Base-by-base conservation (phyloP, 2,113 vertebrate species). In the Ailuropoda melanoleuca region DNA sequence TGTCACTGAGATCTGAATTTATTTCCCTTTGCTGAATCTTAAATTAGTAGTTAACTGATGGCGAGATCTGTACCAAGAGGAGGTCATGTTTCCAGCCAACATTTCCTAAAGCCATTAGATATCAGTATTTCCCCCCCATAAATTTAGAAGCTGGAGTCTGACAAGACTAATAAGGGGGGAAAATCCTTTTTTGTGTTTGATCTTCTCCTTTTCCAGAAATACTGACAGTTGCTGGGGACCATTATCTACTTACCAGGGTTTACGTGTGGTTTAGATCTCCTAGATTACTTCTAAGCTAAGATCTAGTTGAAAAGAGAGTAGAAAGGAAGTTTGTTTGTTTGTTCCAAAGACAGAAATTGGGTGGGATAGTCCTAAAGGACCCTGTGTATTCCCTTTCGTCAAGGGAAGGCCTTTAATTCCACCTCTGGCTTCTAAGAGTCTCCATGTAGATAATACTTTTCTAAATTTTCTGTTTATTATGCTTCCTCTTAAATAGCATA, bases 161-260 rank as follows among this genome's bases (percentile, higher is more conserved):
- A 89, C 77, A 74, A 83, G 60, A 72, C 12, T n/a, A 89, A 56
- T 72, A 75, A 46, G 18, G 37, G 50, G 43, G 37, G 13, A 1
- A 82, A 70, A 97, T 98, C 95, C 97, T 98, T 97, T 90, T 90
- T 72, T 70, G 60, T 93, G 97, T 98, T 98, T 98, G 90, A 98
- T 98, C 96, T 92, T 98, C 94, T 96, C 87, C 88, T 98, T 96
- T 83, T 96, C 92, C 95, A 29, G 53, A 91, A 97, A 75, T 96
- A 97, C 87, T 98, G 94, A 96, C 87, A 96, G n/a, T 98, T 95
- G 94, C 97, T 96, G 86, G 90, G 96, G 98, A 96, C 97, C 96
- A 96, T 95, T 96, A 98, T 95, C 84, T 95, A 72, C 90, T 95
- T 97, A 96, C 80, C 34, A 72, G 94, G 95, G 62, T 94, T 98